Conservation (phyloP, 2,888 invertebrate species). For the Papilio demoleus region DNA sequence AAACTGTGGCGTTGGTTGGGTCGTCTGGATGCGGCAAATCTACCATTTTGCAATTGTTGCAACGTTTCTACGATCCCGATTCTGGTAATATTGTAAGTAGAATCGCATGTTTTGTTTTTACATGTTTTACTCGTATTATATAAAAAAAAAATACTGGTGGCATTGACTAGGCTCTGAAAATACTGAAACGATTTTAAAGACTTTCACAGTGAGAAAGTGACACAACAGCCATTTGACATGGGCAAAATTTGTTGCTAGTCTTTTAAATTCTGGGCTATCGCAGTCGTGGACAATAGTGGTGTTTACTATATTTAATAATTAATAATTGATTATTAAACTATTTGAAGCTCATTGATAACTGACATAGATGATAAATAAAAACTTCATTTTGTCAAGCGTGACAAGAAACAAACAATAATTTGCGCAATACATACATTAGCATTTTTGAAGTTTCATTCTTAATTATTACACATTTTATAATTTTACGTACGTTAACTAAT, state of each 20-base stretch:
- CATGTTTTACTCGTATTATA: no score
- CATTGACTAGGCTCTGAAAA: no score
- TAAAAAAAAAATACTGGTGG: no score
- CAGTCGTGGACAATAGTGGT: no score
- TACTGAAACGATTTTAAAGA: no score
- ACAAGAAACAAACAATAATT: not conserved
- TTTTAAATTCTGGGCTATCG: not conserved
- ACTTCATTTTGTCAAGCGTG: not conserved
- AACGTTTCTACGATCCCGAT: slow-evolving; percentile 91
- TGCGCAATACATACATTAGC: not conserved
- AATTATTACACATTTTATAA: not conserved
- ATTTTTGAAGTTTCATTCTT: slow-evolving; percentile 3
- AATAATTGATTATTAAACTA: no score
- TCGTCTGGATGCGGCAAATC: slow-evolving; percentile 92
- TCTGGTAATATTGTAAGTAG: slow-evolving; percentile 80
- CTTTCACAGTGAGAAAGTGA: no score
- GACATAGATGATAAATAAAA: not conserved
- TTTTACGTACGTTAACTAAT: slow-evolving; percentile 1
- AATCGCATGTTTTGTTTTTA: no score
- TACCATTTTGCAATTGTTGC: slow-evolving; percentile 89
- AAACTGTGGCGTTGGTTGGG: slow-evolving; percentile 89
- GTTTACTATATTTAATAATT: no score
- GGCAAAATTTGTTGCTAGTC: not conserved
- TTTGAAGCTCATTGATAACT: not conserved
- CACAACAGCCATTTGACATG: no score